These are phyloP conservation scores for Bothrops jararaca DNA, from an alignment of 2,113 vertebrate species.

Conservation along the genomic window DNA sequence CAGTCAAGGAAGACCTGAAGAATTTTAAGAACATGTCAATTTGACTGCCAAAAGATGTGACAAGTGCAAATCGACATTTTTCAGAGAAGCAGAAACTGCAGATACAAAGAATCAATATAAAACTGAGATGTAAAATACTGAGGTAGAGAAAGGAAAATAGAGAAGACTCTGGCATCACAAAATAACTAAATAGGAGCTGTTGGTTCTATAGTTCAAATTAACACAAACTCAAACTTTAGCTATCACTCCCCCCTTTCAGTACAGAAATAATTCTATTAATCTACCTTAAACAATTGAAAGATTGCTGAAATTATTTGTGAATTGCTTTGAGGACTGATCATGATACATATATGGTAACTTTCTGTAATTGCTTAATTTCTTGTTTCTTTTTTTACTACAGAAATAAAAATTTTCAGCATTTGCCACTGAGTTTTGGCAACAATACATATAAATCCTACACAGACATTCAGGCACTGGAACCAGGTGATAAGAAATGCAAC, in stretches of 20 bases:
- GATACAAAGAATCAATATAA: neutral
- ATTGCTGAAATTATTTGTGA: neutral
- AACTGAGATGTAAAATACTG: neutral
- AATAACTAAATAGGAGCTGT: neutral
- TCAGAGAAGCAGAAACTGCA: slow-evolving; percentile 6
- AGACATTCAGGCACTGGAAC: neutral
- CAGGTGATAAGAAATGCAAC: neutral
- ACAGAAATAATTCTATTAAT: neutral
- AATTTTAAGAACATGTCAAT: slow-evolving; percentile 45
- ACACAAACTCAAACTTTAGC: neutral
- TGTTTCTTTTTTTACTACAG: neutral
- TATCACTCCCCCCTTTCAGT: neutral
- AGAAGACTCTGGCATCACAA: neutral
- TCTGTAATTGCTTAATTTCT: neutral
- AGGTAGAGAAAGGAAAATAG: neutral
- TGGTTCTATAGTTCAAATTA: neutral
- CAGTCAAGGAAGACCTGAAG: slow-evolving; percentile 61
- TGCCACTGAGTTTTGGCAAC: neutral
- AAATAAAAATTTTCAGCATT: slow-evolving; percentile 4
- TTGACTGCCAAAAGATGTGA: neutral
- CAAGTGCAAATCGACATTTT: slow-evolving; percentile 12
- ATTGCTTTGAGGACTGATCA: neutral
- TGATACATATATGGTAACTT: neutral
- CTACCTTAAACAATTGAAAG: neutral
- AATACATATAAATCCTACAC: neutral